Conservation (phyloP, 1,140 invertebrate species). For the Adelges cooleyi region DNA sequence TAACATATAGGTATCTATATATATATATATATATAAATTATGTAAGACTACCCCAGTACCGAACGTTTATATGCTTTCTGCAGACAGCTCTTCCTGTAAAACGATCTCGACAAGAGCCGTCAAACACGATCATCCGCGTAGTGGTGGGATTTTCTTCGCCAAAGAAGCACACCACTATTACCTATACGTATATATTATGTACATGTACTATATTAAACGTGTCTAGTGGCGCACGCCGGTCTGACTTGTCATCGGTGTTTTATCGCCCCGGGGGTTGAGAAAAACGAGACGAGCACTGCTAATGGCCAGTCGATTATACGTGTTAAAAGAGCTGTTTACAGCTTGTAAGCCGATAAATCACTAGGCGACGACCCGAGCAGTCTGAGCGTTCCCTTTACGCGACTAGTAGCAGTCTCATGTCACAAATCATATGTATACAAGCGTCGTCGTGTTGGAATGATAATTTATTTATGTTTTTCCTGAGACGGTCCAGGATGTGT, state of each 20-base stretch:
- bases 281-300: conserved; percentile 21
- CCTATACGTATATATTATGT: background rate
- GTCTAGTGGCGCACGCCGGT: too few relatives aligned
- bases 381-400: too few relatives aligned
- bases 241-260: conserved; percentile 12
- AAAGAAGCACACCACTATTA: background rate
- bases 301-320: conserved; percentile 14
- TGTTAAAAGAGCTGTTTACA: conserved; percentile 22
- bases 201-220: background rate
- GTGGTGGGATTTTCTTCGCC: conserved; percentile 35
- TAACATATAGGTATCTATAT: too few relatives aligned
- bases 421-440: conserved; percentile 1
- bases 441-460: too few relatives aligned
- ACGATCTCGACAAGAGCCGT: conserved; percentile 15
- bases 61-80: background rate
- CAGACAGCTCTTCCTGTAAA: conserved; percentile 12
- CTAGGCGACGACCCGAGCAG: background rate
- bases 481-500: too few relatives aligned
- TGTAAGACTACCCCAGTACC: too few relatives aligned
- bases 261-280: conserved; percentile 9
- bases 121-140: conserved; percentile 36
- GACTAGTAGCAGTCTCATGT: too few relatives aligned
- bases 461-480: too few relatives aligned
- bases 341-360: conserved; percentile 23
- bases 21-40: too few relatives aligned